Evolutionary conservation across 2,797 vertebrate species (phyloP).

Genomic region (Gastrophryne carolinensis): DNA sequence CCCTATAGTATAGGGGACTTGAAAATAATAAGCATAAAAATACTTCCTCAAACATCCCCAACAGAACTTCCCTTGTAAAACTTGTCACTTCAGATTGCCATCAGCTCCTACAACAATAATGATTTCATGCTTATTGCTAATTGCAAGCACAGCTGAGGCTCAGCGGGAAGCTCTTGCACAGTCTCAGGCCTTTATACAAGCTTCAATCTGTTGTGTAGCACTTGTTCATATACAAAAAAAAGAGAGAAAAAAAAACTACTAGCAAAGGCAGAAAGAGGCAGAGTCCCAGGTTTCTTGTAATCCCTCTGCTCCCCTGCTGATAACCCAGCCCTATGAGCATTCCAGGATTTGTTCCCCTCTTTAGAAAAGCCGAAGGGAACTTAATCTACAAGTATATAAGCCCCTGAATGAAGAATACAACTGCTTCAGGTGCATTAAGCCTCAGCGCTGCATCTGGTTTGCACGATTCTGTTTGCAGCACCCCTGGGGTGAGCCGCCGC

Average conservation of each 20-base stretch:
- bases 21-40: slow-evolving; percentile 62
- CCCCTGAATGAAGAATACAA: slow-evolving; percentile 74
- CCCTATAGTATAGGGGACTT: not conserved
- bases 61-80: slow-evolving; percentile 87
- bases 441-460: slow-evolving; percentile 82
- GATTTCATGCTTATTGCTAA: slow-evolving; percentile 98
- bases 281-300: slow-evolving; percentile 99
- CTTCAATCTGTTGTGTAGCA: slow-evolving; percentile 84
- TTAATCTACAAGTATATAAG: slow-evolving; percentile 77
- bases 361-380: slow-evolving; percentile 84
- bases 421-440: slow-evolving; percentile 84
- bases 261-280: slow-evolving; percentile 98
- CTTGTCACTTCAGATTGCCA: slow-evolving; percentile 97
- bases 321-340: slow-evolving; percentile 86
- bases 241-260: slow-evolving; percentile 73
- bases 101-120: slow-evolving; percentile 95
- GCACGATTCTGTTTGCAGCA: slow-evolving; percentile 87
- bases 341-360: slow-evolving; percentile 85
- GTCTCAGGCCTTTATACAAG: slow-evolving; percentile 81
- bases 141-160: slow-evolving; percentile 99
- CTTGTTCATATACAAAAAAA: slow-evolving; percentile 75
- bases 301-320: slow-evolving; percentile 87
- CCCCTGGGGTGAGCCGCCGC: slow-evolving; percentile 84
- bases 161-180: slow-evolving; percentile 88
- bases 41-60: slow-evolving; percentile 72